Percentiles rank a stretch among this genome's conserved stretches.
These are phyloP conservation scores for Channallabes apus DNA, from an alignment of 2,797 vertebrate species.

Conservation along the genomic window DNA sequence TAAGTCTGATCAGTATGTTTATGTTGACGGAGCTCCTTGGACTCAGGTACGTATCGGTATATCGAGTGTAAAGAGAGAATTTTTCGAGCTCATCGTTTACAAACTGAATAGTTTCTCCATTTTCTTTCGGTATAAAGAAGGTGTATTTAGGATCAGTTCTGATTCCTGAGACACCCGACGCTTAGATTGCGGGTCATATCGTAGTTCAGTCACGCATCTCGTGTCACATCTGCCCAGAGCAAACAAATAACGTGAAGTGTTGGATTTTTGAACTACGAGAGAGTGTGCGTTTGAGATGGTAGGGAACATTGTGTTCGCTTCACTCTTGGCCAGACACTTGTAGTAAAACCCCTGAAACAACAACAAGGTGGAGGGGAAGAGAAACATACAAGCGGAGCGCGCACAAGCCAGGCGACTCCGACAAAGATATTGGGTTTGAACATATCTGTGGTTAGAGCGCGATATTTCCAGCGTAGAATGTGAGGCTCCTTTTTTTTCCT, in stretches of 20 bases:
- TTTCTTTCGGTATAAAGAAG: not conserved
- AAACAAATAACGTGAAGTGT: not conserved
- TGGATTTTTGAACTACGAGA: too few species aligned
- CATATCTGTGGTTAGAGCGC: slow-evolving; percentile 76
- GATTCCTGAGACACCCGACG: not conserved
- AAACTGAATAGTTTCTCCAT: not conserved
- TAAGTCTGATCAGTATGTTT: not conserved
- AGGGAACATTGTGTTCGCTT: not conserved
- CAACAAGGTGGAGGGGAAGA: not conserved
- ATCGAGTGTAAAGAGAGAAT: not conserved
- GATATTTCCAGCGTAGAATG: slow-evolving; percentile 82
- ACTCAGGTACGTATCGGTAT: not conserved
- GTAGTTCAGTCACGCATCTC: not conserved
- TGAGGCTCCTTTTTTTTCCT: slow-evolving; percentile 62
- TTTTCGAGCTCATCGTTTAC: not conserved
- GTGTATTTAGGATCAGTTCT: not conserved
- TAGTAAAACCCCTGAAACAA: not conserved
- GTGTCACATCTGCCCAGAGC: not conserved
- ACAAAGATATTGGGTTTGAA: slow-evolving; percentile 67
- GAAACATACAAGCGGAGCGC: slow-evolving; percentile 19
- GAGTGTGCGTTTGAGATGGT: not conserved
- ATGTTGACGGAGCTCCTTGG: not conserved
- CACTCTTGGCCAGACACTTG: not conserved
- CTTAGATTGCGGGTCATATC: not conserved
- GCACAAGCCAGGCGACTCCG: slow-evolving; percentile 57